Conservation (phyloP, 2,888 invertebrate genomes). For the Chironomus riparius region DNA sequence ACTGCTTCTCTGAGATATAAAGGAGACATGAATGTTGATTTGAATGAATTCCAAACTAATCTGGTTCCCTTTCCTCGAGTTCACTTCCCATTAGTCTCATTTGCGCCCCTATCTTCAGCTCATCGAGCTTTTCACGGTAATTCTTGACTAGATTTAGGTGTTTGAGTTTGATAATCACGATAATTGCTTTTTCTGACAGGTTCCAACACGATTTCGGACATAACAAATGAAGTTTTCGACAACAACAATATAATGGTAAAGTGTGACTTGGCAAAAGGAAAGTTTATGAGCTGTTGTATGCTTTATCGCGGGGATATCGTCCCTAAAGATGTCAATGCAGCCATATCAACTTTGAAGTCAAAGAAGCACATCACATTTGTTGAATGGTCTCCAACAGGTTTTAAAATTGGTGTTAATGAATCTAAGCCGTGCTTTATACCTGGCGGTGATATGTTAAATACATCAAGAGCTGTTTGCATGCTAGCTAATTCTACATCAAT, state of each 20-base stretch:
- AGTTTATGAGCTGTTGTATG: slow-evolving; percentile 95
- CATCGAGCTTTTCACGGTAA: slow-evolving; percentile 94
- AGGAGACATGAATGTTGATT: slow-evolving; percentile 86
- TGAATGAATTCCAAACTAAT: slow-evolving; percentile 92
- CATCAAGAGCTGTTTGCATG: slow-evolving; percentile 96
- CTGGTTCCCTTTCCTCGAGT: slow-evolving; percentile 94
- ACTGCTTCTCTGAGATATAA: slow-evolving; percentile 89
- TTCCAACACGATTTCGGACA: slow-evolving; percentile 55
- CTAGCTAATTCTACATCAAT: slow-evolving; percentile 95
- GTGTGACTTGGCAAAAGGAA: slow-evolving; percentile 86
- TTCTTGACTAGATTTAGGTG: slow-evolving; percentile 51
- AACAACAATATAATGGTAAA: slow-evolving; percentile 92
- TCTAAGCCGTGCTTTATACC: slow-evolving; percentile 91
- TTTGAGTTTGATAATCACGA: no score
- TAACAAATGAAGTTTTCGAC: slow-evolving; percentile 92
- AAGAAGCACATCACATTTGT: slow-evolving; percentile 89
- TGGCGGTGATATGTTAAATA: slow-evolving; percentile 88
- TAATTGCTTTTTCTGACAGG: no score
- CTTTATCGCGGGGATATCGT: slow-evolving; percentile 92
- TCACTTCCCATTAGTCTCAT: slow-evolving; percentile 88
- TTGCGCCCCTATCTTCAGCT: slow-evolving; percentile 88
- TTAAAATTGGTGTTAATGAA: slow-evolving; percentile 72
- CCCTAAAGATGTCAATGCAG: slow-evolving; percentile 90
- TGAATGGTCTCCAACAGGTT: slow-evolving; percentile 80
- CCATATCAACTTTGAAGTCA: slow-evolving; percentile 90